These are phyloP conservation scores for Oligia fasciuncula DNA, from an alignment of 2,888 invertebrate species.

Conservation along the genomic window DNA sequence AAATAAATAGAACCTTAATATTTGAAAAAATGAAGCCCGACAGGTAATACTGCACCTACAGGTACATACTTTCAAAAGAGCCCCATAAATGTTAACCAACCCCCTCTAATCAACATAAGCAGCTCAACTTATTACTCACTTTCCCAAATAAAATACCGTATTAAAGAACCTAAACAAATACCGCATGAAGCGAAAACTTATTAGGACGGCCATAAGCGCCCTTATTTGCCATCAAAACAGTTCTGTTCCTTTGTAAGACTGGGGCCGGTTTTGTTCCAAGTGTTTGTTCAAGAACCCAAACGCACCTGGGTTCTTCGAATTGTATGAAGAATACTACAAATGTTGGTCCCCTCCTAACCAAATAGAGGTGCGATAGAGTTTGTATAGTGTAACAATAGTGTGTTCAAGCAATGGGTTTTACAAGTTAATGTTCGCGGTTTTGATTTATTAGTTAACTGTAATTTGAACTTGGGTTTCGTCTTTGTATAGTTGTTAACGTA, in stretches of 20 bases:
- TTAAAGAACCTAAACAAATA: constrained; percentile 65
- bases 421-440: constrained; percentile 36
- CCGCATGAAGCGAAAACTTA: constrained; percentile 52
- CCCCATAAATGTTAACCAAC: background rate
- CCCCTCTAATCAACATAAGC: constrained; percentile 42
- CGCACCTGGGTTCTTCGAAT: constrained; percentile 74
- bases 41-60: background rate
- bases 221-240: constrained; percentile 72
- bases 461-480: constrained; percentile 8
- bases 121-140: constrained; percentile 57
- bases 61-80: background rate
- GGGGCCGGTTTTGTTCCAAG: constrained; percentile 67
- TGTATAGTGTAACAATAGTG: constrained; percentile 55
- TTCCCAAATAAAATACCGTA: constrained; percentile 57
- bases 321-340: constrained; percentile 71
- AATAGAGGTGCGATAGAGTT: constrained; percentile 62
- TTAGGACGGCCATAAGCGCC: constrained; percentile 61
- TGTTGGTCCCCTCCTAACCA: constrained; percentile 66
- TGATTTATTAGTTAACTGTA: constrained; percentile 50
- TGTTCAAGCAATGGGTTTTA: constrained; percentile 42
- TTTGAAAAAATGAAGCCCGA: no score
- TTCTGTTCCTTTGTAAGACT: constrained; percentile 64
- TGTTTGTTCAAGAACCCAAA: constrained; percentile 72
- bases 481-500: background rate
- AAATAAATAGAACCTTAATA: no score